These are phyloP conservation scores for Aselliscus stoliczkanus DNA, from an alignment of 2,797 vertebrate species.

Conservation along the genomic window DNA sequence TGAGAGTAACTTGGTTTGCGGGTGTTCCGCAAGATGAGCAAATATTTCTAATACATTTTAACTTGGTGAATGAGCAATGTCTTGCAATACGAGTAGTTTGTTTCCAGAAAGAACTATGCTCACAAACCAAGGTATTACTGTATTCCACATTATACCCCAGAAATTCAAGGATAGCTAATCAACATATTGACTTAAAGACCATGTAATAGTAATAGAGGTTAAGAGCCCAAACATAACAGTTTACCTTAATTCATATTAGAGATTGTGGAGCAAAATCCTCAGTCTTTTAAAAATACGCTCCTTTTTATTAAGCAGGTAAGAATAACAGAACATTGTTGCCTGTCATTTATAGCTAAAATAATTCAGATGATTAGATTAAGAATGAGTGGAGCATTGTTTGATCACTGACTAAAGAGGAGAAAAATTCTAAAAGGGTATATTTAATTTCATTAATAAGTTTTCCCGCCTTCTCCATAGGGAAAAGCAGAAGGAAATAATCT, in stretches of 20 bases:
- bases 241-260: neutral
- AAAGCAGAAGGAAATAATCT: slow-evolving; percentile 22
- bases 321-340: neutral
- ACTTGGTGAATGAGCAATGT: too few species aligned
- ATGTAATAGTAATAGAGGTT: neutral
- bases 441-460: neutral
- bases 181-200: neutral
- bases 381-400: neutral
- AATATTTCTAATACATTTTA: too few species aligned
- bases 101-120: too few species aligned
- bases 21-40: too few species aligned
- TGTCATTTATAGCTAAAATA: neutral
- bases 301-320: neutral
- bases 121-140: too few species aligned
- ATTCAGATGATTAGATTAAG: neutral
- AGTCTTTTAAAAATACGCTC: neutral
- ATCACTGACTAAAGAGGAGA: neutral
- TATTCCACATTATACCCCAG: neutral
- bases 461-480: neutral
- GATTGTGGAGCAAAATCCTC: neutral
- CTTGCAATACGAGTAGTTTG: too few species aligned
- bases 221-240: neutral
- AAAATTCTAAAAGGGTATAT: neutral
- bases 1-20: too few species aligned
- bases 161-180: neutral